Conservation (phyloP, 2,113 vertebrate genomes). For the Callocephalon fimbriatum region DNA sequence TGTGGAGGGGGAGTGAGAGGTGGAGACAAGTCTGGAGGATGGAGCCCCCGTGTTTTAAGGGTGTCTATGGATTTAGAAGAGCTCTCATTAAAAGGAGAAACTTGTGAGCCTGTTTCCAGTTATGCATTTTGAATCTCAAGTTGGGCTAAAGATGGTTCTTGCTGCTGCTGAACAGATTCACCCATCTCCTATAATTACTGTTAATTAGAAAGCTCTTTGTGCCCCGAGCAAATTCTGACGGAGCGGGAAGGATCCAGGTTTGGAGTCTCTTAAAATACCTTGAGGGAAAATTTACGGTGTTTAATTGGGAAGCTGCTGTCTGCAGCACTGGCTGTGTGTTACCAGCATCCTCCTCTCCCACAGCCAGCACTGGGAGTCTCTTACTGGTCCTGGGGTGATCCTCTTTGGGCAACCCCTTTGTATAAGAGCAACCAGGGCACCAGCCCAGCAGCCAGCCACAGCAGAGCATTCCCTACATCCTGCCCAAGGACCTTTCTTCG, state of each 20-base stretch:
- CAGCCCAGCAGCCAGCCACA: background rate
- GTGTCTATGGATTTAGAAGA: background rate
- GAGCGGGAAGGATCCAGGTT: background rate
- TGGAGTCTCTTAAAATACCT: background rate
- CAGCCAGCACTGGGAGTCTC: background rate
- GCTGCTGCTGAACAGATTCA: background rate
- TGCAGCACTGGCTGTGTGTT: background rate
- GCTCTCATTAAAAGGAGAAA: background rate
- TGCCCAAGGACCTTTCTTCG: background rate
- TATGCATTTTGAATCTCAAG: background rate
- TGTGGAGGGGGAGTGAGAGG: background rate
- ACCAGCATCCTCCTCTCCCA: background rate
- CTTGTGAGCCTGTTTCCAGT: background rate
- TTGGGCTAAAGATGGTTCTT: background rate
- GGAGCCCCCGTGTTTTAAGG: background rate
- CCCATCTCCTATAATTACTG: conserved; percentile 29
- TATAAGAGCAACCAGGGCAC: background rate
- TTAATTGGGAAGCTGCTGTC: conserved; percentile 14
- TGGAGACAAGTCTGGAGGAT: background rate
- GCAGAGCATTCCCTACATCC: rapidly evolving
- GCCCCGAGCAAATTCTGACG: conserved; percentile 16
- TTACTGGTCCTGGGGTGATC: background rate
- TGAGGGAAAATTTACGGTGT: background rate
- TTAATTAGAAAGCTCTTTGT: conserved; percentile 47
- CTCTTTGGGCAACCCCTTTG: rapidly evolving